A percentile compares a stretch with the other conserved stretches of the same genome.
phyloP scores from a whole-genome alignment of 1,140 invertebrate genomes.

The Dendrolimus kikuchii region DNA sequence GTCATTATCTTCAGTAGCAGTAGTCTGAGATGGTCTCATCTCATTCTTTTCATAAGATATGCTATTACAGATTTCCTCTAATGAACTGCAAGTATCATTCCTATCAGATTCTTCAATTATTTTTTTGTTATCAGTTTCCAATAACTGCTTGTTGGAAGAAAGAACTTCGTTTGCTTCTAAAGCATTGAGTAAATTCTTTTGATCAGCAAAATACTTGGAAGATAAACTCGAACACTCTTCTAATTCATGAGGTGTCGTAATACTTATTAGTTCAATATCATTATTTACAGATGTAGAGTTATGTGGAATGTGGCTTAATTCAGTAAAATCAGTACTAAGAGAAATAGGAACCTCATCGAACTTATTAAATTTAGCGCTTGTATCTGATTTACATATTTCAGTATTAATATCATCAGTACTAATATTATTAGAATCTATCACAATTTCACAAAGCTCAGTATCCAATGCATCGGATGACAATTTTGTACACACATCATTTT shows the following conservation, averaged over 20 bases:
- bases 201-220: slow-evolving; percentile 16
- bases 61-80: no score
- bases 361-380: no score
- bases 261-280: slow-evolving; percentile 12
- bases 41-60: no score
- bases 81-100: background rate
- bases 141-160: background rate
- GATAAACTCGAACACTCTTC: slow-evolving; percentile 9
- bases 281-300: background rate
- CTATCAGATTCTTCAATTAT: background rate
- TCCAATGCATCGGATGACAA: no score
- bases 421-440: no score
- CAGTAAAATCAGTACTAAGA: no score
- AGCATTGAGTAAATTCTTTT: slow-evolving; percentile 19
- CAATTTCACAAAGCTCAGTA: no score
- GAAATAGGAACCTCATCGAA: no score
- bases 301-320: no score
- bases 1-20: background rate
- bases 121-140: background rate
- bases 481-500: no score
- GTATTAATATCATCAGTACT: no score
- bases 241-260: background rate
- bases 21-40: background rate
- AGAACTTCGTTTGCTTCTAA: slow-evolving; percentile 11
- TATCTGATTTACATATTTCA: no score